Percentiles rank a stretch among this genome's conserved stretches.
Evolutionary conservation across 2,888 invertebrate genomes (phyloP).

Genomic region (Lasius fuliginosus): DNA sequence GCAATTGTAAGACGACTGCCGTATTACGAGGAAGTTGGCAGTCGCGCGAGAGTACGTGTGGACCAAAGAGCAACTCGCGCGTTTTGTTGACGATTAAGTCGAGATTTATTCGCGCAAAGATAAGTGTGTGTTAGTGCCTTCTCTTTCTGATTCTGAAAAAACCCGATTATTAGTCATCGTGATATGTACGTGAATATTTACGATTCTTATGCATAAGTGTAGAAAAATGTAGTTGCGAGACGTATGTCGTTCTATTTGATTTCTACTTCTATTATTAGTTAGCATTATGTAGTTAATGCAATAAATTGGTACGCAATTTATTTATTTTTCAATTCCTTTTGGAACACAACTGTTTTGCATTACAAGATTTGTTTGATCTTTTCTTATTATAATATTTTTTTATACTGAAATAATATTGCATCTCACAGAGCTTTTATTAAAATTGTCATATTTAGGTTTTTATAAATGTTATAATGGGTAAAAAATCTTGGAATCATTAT

Average conservation of each 20-base stretch:
- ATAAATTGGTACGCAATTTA: not conserved
- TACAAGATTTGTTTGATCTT: not conserved
- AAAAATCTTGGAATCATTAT: not conserved
- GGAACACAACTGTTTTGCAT: not conserved
- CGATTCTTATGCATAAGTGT: not conserved
- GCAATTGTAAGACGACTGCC: conserved; percentile 79
- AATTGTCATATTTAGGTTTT: not conserved
- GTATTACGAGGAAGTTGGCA: conserved; percentile 69
- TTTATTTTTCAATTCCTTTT: not conserved
- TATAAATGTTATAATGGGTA: not conserved
- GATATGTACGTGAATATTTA: not conserved
- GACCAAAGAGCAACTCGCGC: not conserved
- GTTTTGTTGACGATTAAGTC: not conserved
- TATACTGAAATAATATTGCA: not conserved
- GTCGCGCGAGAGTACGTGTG: conserved; percentile 9
- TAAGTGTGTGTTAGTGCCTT: conserved; percentile 24
- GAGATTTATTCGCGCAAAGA: not conserved
- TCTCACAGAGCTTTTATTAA: not conserved
- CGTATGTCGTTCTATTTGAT: not conserved
- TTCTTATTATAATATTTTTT: not conserved
- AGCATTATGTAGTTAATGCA: not conserved
- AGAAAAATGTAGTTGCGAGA: not conserved
- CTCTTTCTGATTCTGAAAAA: not conserved
- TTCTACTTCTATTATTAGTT: not conserved
- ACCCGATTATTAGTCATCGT: not conserved